These are phyloP conservation scores for Ptychochromis oligacanthus DNA, from an alignment of 2,113 vertebrate genomes.

Conservation along the genomic window DNA sequence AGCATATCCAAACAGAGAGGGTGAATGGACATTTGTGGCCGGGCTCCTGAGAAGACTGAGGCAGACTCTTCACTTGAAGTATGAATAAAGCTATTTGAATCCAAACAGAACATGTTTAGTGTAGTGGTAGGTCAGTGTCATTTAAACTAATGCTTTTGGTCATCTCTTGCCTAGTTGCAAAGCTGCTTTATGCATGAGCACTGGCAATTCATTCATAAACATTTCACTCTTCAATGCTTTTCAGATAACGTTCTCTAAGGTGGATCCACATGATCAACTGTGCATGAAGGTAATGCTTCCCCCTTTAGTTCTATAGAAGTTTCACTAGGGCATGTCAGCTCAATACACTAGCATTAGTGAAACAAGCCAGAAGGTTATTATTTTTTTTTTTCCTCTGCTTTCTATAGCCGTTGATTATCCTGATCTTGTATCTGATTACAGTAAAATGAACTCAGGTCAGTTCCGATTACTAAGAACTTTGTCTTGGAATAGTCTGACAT, in stretches of 20 bases:
- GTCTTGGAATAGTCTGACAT: neutral
- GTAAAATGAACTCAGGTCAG: neutral
- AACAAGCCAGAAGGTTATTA: neutral
- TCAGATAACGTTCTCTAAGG: conserved; percentile 82
- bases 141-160: conserved; percentile 25
- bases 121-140: neutral
- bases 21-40: neutral
- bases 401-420: neutral
- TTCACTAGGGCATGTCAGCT: neutral
- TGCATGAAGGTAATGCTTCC: conserved; percentile 86
- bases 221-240: conserved; percentile 20
- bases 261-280: conserved; percentile 86
- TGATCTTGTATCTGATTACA: neutral
- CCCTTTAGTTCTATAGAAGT: neutral
- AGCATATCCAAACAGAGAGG: neutral
- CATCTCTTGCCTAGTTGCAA: neutral
- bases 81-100: neutral
- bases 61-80: neutral
- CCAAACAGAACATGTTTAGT: neutral
- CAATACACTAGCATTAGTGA: neutral
- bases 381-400: rapidly evolving
- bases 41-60: neutral
- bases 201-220: neutral
- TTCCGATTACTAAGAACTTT: neutral
- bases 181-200: neutral